phyloP scores from a whole-genome alignment of 2,888 invertebrate species.

The Ferrisia virgata region DNA sequence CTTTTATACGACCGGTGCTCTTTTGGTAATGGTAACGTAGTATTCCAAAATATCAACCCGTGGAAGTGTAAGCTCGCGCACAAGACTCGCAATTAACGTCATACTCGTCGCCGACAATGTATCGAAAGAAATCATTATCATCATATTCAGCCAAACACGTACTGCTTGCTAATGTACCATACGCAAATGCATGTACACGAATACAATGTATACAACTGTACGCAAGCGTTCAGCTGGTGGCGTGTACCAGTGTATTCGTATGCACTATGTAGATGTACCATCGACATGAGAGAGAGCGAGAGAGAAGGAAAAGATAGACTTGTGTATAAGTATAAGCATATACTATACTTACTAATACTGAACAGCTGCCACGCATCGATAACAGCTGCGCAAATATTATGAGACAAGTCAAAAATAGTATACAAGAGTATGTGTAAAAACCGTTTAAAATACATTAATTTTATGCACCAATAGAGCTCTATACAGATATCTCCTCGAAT shows the following conservation, averaged over 20 bases:
- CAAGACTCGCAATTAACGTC: constrained; percentile 33
- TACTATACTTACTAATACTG: no score
- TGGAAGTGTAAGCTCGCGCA: neutral
- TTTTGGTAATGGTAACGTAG: no score
- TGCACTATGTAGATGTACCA: no score
- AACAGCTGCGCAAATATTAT: constrained; percentile 41
- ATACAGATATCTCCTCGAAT: neutral
- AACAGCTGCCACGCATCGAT: constrained; percentile 24
- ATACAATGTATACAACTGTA: constrained; percentile 36
- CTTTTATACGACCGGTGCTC: no score
- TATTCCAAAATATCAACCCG: neutral
- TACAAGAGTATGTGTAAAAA: neutral
- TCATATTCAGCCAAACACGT: constrained; percentile 18
- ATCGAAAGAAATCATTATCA: constrained; percentile 35
- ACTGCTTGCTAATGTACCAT: no score
- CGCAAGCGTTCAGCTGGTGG: constrained; percentile 33
- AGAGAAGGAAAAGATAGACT: neutral
- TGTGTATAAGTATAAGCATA: neutral
- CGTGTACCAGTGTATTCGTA: neutral
- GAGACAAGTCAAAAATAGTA: constrained; percentile 36
- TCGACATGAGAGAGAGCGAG: neutral
- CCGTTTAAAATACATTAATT: constrained; percentile 39
- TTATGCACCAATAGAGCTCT: constrained; percentile 24
- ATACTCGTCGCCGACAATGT: constrained; percentile 21
- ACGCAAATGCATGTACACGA: no score